A percentile compares a stretch with the other conserved stretches of the same genome.
These are phyloP conservation scores for Pseudobourletiella spinata DNA, from an alignment of 1,140 invertebrate species.

Conservation along the genomic window DNA sequence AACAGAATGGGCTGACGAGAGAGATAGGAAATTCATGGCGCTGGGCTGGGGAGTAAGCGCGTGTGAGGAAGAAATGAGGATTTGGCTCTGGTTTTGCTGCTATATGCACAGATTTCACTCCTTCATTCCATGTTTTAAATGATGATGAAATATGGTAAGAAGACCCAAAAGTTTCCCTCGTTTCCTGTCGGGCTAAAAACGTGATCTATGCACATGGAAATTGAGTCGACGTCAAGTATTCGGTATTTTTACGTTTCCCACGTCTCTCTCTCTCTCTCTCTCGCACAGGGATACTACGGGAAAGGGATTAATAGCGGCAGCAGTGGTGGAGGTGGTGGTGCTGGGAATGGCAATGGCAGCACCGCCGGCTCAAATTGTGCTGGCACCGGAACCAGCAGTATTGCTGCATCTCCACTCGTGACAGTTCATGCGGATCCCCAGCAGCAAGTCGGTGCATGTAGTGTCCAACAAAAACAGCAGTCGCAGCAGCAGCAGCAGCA, in stretches of 20 bases:
- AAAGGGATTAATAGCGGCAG: background rate
- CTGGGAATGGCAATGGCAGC: background rate
- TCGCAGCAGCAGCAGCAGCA: background rate
- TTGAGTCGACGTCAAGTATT: background rate
- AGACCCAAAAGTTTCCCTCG: background rate
- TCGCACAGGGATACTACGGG: slow-evolving; percentile 9
- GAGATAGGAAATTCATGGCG: too few relatives aligned
- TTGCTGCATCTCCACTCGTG: slow-evolving; percentile 6
- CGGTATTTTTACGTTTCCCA: background rate
- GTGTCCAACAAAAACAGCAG: background rate
- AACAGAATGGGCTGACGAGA: too few relatives aligned
- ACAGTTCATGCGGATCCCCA: slow-evolving; percentile 27
- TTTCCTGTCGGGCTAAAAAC: background rate
- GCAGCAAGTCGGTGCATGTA: too few relatives aligned
- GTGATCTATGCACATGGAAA: background rate
- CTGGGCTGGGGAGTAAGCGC: too few relatives aligned
- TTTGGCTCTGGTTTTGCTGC: too few relatives aligned
- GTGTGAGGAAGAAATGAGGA: too few relatives aligned
- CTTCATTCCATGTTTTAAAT: background rate
- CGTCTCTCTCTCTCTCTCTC: background rate
- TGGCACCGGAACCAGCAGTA: too few relatives aligned
- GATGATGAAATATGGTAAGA: slow-evolving; percentile 1
- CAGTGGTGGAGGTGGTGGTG: background rate
- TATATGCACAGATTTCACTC: too few relatives aligned
- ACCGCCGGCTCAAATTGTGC: too few relatives aligned